A percentile compares a stretch with the other conserved stretches of the same genome.
These are phyloP conservation scores for Sebastes minor DNA, from an alignment of 2,797 vertebrate genomes.

Conservation along the genomic window DNA sequence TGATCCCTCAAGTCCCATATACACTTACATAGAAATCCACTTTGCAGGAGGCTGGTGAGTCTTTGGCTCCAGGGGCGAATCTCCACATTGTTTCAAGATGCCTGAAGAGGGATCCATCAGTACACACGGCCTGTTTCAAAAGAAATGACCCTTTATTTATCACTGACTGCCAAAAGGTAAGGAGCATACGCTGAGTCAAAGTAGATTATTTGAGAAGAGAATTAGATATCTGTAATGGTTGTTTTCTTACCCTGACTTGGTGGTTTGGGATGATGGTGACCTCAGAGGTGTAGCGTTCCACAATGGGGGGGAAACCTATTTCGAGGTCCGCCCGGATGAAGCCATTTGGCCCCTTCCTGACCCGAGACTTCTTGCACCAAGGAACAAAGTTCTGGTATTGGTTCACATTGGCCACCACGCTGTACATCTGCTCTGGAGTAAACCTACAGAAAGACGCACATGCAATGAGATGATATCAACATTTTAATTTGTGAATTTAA, in stretches of 20 bases:
- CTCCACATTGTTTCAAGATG: conserved; percentile 86
- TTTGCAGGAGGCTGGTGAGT: conserved; percentile 72
- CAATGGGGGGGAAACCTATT: conserved; percentile 84
- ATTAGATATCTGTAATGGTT: not conserved
- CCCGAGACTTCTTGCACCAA: conserved; percentile 85
- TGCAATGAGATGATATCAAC: rapidly evolving
- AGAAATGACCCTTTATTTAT: conserved; percentile 4
- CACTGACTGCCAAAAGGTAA: not conserved
- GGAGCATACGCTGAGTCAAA: not conserved
- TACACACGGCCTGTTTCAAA: conserved; percentile 81
- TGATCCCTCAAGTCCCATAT: not conserved
- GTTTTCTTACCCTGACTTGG: conserved; percentile 79
- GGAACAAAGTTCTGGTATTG: conserved; percentile 86
- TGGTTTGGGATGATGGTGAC: conserved; percentile 80
- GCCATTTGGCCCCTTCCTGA: conserved; percentile 55
- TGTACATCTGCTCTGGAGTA: conserved; percentile 82
- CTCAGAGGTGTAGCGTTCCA: conserved; percentile 83
- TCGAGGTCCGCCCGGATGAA: conserved; percentile 74
- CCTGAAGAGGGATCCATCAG: conserved; percentile 82
- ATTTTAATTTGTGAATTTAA: not conserved
- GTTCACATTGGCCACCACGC: conserved; percentile 79
- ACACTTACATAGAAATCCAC: conserved; percentile 84
- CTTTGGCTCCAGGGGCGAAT: conserved; percentile 75
- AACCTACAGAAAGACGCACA: conserved; percentile 65
- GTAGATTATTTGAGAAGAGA: not conserved